These are phyloP conservation scores for Alligator sinensis DNA, from an alignment of 2,113 vertebrate genomes.

Conservation along the genomic window DNA sequence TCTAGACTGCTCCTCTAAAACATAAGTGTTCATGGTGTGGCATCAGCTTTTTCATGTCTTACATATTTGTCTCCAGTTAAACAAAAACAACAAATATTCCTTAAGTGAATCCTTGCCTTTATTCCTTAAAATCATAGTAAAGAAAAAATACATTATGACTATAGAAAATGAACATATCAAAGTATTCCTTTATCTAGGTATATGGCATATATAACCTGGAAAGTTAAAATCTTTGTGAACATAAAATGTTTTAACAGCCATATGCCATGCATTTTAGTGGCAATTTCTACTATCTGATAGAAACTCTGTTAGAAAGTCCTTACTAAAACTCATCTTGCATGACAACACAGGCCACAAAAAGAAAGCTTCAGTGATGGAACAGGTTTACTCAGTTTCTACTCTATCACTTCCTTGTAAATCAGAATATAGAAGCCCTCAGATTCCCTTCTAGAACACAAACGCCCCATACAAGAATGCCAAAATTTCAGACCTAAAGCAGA, in stretches of 20 bases:
- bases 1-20: background rate
- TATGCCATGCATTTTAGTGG: background rate
- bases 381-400: background rate
- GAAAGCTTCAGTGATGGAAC: background rate
- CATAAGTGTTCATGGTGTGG: background rate
- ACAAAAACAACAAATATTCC: background rate
- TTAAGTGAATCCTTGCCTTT: too few relatives aligned
- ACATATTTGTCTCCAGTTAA: conserved; percentile 7
- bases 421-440: background rate
- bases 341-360: background rate
- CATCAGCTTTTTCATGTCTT: background rate
- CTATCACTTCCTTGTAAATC: background rate
- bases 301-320: background rate
- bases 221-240: accelerated
- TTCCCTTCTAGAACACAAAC: background rate
- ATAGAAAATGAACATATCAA: background rate
- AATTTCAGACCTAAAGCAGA: background rate
- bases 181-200: background rate
- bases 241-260: background rate
- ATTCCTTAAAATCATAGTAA: background rate
- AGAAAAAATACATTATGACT: background rate
- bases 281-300: background rate
- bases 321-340: background rate
- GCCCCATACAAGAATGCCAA: background rate
- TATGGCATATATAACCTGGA: background rate